Evolutionary conservation across 2,888 invertebrate species (phyloP), one percentile per base, ranked within the genome.

Genomic region (Lagria hirta): DNA sequence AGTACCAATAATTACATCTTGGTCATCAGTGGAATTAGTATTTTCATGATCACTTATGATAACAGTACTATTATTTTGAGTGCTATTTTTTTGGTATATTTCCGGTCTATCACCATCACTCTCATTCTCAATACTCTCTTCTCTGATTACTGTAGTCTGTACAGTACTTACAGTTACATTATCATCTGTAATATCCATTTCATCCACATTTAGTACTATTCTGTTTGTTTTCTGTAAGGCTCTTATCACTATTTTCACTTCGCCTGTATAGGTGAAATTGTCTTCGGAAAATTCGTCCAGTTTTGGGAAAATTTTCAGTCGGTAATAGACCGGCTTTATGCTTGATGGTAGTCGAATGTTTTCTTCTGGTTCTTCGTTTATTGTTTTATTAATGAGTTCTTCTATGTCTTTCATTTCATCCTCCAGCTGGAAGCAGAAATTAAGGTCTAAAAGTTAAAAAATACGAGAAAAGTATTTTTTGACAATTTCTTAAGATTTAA

Each of bases 191-290:
- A 69, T 64, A 4, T 58, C 48, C 16, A 70, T 49, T 28, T 65
- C 60, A 28, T 69, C 66, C 30, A 61, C 55, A 44, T 70, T 64
- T 8, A 71, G 43, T 7, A 68, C 51, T 13, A 71, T 65, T 46
- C 56, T 60, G 24, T 68, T 65, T 1, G 68, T 68, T 41, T 55
- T 48, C 45, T 59, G 43, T 15, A 52, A 54, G 40, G 65, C 65
- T 22, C 62, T 56, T n/a, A 71, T 51, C 14, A 58, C 38, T 11
- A 70, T 69, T 16, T 60, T 53, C 1, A 69, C 67, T 40, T 57
- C 54, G 3, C 68, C 70, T 3, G 60, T 61, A 47, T 69, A 70
- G 2, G 67, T 68, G 33, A 69, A 68, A 52, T 67, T 68, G 15
- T 62, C 55, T 3, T 51, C 45, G 3, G 42, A 38, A 3, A 51